Percentiles rank a stretch among this genome's conserved stretches.
phyloP scores from a whole-genome alignment of 2,113 vertebrate species.

The Callospermophilus lateralis region DNA sequence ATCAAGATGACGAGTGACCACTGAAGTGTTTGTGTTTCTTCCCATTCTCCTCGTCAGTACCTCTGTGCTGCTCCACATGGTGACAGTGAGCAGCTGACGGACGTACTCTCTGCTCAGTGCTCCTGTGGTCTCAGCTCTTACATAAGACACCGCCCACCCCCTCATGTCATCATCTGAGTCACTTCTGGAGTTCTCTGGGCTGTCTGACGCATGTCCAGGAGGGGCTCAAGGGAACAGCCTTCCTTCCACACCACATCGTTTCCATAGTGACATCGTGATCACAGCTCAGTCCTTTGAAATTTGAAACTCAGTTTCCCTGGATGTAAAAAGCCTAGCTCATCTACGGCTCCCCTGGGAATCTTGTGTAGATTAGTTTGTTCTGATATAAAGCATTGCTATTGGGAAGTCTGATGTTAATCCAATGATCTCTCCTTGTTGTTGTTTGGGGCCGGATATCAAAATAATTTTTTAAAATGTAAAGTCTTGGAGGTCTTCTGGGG shows the following conservation, averaged over 20 bases:
- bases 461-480: background rate
- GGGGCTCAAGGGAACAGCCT: background rate
- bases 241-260: background rate
- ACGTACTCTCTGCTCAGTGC: background rate
- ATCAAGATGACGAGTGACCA: background rate
- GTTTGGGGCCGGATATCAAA: background rate
- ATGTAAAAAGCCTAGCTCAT: background rate
- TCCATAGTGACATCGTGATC: background rate
- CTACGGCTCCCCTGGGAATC: background rate
- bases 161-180: background rate
- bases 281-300: background rate
- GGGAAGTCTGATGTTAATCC: background rate
- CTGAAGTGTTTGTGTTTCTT: background rate
- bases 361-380: background rate
- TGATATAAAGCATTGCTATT: background rate
- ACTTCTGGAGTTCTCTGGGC: background rate
- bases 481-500: background rate
- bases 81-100: background rate
- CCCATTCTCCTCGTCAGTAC: background rate
- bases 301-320: background rate
- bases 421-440: background rate
- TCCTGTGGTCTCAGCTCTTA: background rate
- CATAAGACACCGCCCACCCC: accelerated
- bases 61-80: no score
- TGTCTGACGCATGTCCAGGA: background rate